Evolutionary conservation across 2,888 invertebrate species (phyloP).

Genomic region (Ectemnius continuus): DNA sequence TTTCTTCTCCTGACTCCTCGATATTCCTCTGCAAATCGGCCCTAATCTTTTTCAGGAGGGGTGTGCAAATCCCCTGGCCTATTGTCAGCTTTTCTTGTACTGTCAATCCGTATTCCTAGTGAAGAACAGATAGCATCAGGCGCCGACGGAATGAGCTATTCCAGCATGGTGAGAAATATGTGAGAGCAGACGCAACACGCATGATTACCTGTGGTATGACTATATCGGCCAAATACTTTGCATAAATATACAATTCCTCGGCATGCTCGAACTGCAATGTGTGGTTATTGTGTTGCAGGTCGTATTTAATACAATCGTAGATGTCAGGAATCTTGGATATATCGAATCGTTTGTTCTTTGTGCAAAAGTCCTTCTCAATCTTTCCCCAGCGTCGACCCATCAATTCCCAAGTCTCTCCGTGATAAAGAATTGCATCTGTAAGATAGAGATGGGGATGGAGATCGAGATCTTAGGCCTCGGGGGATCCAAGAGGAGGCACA

Average conservation of each 20-base stretch:
- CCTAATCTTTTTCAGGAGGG: slow-evolving; percentile 95
- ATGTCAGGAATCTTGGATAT: slow-evolving; percentile 99
- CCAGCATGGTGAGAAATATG: background rate
- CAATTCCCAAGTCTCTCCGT: slow-evolving; percentile 99
- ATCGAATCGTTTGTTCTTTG: slow-evolving; percentile 94
- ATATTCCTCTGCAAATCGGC: slow-evolving; percentile 97
- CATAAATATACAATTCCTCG: slow-evolving; percentile 95
- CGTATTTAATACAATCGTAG: slow-evolving; percentile 99
- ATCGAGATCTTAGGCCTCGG: no score
- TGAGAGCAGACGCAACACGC: slow-evolving; percentile 2
- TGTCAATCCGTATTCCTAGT: slow-evolving; percentile 96
- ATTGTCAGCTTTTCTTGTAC: slow-evolving; percentile 97
- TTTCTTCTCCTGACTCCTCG: slow-evolving; percentile 93
- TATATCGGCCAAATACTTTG: slow-evolving; percentile 98
- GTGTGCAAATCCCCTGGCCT: slow-evolving; percentile 98
- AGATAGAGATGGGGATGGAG: slow-evolving; percentile 21
- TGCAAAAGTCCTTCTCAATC: slow-evolving; percentile 98
- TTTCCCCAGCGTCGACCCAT: slow-evolving; percentile 99
- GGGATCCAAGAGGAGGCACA: no score
- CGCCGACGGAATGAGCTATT: background rate
- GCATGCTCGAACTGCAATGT: slow-evolving; percentile 95
- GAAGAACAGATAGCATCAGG: background rate
- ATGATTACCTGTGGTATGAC: slow-evolving; percentile 94
- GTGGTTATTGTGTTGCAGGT: slow-evolving; percentile 98
- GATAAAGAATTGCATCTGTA: slow-evolving; percentile 93